These are phyloP conservation scores for Saiga tatarica DNA, from an alignment of 2,113 vertebrate species.

Conservation along the genomic window DNA sequence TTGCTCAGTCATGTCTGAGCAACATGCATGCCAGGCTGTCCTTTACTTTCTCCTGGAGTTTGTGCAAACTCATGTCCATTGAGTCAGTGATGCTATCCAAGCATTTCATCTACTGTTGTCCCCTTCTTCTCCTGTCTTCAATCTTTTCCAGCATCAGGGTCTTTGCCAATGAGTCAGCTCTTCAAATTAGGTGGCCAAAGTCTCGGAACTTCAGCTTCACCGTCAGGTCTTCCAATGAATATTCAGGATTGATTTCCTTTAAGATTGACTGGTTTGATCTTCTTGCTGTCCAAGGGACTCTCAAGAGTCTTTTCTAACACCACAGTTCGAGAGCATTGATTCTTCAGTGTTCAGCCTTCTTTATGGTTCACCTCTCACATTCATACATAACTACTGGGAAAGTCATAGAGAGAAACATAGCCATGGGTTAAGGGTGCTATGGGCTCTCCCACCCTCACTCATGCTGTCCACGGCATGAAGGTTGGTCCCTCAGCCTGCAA, in stretches of 20 bases:
- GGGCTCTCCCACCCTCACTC: background rate
- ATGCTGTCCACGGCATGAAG: background rate
- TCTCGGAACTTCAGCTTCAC: background rate
- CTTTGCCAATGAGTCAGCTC: background rate
- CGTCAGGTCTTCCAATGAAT: background rate
- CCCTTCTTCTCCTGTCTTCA: background rate
- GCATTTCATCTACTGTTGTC: background rate
- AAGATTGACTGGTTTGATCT: background rate
- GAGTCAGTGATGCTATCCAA: background rate
- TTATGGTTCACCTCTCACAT: background rate
- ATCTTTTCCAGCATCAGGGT: background rate
- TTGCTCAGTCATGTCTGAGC: background rate
- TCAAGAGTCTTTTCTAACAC: background rate
- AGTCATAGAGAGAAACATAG: background rate
- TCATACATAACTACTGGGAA: background rate
- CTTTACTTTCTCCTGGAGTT: background rate
- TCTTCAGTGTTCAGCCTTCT: background rate
- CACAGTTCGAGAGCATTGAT: background rate
- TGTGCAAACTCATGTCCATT: background rate
- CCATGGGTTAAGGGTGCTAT: fast-evolving
- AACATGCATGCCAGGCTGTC: background rate
- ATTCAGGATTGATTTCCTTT: background rate
- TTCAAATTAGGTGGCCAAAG: background rate
- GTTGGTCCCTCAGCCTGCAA: background rate
- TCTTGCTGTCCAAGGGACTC: background rate